These are phyloP conservation scores for Drosophila suboccidentalis DNA, from an alignment of 2,888 invertebrate species.

Conservation along the genomic window DNA sequence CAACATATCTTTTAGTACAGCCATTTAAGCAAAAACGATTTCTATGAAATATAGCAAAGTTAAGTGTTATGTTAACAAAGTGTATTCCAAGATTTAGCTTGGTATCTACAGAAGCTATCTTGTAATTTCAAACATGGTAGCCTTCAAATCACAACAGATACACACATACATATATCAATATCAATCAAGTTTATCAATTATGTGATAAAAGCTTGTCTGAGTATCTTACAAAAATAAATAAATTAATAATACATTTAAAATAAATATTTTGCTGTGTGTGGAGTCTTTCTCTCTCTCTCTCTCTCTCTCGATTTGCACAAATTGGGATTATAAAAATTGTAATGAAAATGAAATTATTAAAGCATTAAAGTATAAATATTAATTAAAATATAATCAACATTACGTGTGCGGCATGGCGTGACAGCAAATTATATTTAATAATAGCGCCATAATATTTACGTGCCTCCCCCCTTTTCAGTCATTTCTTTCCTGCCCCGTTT, in stretches of 20 bases:
- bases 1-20: too few relatives aligned
- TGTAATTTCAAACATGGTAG: too few relatives aligned
- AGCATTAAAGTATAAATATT: slow-evolving; percentile 82
- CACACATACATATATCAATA: too few relatives aligned
- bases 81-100: too few relatives aligned
- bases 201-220: too few relatives aligned
- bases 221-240: background rate
- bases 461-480: slow-evolving; percentile 6
- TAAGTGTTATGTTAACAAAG: background rate
- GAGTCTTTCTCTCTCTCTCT: too few relatives aligned
- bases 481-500: slow-evolving; percentile 1
- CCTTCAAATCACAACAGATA: too few relatives aligned
- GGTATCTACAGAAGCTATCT: too few relatives aligned
- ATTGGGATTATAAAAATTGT: slow-evolving; percentile 33
- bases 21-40: too few relatives aligned
- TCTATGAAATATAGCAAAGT: background rate
- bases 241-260: slow-evolving; percentile 6
- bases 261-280: slow-evolving; percentile 6
- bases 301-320: slow-evolving; percentile 17
- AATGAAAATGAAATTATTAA: slow-evolving; percentile 73
- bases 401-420: slow-evolving; percentile 82
- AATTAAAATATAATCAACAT: slow-evolving; percentile 83
- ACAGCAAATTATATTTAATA: slow-evolving; percentile 80
- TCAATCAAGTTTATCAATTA: too few relatives aligned
- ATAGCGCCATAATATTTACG: slow-evolving; percentile 69